Percentiles rank a stretch among this genome's conserved stretches.
Conservation (phyloP, 2,888 invertebrate species). For the Rugalucina vietnamica region DNA sequence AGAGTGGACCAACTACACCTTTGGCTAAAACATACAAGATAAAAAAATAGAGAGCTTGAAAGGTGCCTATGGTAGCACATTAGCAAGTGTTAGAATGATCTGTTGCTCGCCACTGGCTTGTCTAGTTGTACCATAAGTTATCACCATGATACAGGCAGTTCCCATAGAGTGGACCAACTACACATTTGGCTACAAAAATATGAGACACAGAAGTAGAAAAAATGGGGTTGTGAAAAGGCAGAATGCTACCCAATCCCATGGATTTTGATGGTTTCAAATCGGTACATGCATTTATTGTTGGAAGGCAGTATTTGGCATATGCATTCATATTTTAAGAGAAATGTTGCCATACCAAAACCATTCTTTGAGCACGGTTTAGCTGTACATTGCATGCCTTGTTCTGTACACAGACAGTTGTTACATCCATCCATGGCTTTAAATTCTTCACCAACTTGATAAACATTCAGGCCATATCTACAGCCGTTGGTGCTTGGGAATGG, state of each 20-base stretch:
- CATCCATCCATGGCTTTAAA: conserved; percentile 62
- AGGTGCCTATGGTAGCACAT: conserved; percentile 62
- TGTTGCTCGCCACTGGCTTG: conserved; percentile 49
- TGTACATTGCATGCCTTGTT: conserved; percentile 63
- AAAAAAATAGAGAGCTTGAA: conserved; percentile 51
- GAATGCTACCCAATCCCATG: no score
- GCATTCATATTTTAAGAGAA: neutral
- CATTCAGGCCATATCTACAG: conserved; percentile 16
- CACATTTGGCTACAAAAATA: conserved; percentile 30
- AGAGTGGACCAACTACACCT: neutral
- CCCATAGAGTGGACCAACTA: conserved; percentile 29
- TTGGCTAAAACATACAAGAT: neutral
- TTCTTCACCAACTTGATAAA: conserved; percentile 46
- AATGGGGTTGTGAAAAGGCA: no score
- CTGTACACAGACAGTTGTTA: conserved; percentile 63
- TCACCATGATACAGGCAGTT: conserved; percentile 62
- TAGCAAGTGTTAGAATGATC: conserved; percentile 66
- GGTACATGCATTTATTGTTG: no score
- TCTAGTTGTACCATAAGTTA: conserved; percentile 37
- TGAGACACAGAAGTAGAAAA: no score
- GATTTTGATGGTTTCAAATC: no score
- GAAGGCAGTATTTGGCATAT: no score
- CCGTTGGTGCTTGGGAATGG: no score
- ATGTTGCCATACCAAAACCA: conserved; percentile 55
- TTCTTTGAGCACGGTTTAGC: conserved; percentile 48